These are phyloP conservation scores for Parus major DNA, from an alignment of 2,113 vertebrate species.

Conservation along the genomic window DNA sequence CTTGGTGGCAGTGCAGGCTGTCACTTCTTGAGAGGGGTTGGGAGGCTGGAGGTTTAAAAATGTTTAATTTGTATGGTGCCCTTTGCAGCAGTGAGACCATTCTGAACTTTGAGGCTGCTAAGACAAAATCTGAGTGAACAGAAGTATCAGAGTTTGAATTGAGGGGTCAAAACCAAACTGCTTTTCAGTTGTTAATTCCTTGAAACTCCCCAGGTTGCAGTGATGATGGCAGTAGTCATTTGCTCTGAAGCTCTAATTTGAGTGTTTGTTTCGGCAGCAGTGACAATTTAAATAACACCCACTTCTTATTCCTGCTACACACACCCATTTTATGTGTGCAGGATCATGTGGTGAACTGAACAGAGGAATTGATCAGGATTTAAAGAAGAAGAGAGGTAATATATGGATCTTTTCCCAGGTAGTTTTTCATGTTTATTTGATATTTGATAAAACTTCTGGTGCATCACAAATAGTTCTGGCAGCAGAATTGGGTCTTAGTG, in stretches of 20 bases:
- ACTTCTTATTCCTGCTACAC: not conserved
- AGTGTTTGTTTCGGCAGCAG: conserved; percentile 20
- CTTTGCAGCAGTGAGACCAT: not conserved
- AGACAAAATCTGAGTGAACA: not conserved
- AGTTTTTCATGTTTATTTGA: not conserved
- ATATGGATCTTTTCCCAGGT: not conserved
- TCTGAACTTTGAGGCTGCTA: not conserved
- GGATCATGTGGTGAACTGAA: not conserved
- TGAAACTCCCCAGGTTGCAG: not conserved
- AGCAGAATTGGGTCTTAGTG: not conserved
- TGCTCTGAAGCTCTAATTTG: conserved; percentile 36
- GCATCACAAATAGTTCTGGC: not conserved
- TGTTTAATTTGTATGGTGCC: fast-evolving
- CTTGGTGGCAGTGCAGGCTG: not conserved
- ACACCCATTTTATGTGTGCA: not conserved
- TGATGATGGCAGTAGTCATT: not conserved
- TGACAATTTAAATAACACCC: conserved; percentile 32
- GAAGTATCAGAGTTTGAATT: not conserved
- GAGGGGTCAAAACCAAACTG: not conserved
- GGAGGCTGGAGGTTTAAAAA: not conserved
- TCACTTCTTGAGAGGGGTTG: not conserved
- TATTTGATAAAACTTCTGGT: not conserved
- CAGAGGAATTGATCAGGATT: not conserved
- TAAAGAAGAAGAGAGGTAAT: not conserved
- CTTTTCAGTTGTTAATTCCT: not conserved